Conservation (phyloP, 2,113 vertebrate genomes). For the Columbina picui region DNA sequence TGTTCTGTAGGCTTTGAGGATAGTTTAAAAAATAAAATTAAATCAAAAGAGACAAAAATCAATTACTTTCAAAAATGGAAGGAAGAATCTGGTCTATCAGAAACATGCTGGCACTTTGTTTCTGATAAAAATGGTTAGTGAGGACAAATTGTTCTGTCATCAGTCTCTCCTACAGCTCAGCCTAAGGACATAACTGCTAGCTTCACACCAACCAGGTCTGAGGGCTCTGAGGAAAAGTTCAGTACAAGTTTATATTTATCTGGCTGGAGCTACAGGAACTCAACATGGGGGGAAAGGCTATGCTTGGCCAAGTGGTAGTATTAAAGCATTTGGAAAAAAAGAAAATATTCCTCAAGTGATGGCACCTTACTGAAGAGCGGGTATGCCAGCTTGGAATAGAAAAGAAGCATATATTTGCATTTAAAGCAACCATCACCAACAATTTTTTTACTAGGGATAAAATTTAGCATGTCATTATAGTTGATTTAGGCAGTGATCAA, state of each 20-base stretch:
- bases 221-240: background rate
- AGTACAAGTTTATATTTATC: background rate
- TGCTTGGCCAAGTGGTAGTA: background rate
- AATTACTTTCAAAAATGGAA: background rate
- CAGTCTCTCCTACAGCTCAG: background rate
- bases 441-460: background rate
- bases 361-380: background rate
- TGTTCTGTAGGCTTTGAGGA: background rate
- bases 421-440: background rate
- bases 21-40: background rate
- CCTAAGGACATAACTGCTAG: background rate
- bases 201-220: background rate
- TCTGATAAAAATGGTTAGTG: background rate
- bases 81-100: background rate
- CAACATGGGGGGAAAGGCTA: background rate
- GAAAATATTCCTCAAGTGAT: background rate
- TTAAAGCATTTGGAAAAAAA: background rate
- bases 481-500: constrained; percentile 28
- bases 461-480: constrained; percentile 4
- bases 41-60: background rate
- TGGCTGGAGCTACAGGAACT: background rate
- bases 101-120: background rate
- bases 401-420: constrained; percentile 43
- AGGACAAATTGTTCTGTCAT: background rate
- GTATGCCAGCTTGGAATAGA: background rate